phyloP scores from a whole-genome alignment of 2,113 vertebrate genomes.

The Hystrix brachyura region DNA sequence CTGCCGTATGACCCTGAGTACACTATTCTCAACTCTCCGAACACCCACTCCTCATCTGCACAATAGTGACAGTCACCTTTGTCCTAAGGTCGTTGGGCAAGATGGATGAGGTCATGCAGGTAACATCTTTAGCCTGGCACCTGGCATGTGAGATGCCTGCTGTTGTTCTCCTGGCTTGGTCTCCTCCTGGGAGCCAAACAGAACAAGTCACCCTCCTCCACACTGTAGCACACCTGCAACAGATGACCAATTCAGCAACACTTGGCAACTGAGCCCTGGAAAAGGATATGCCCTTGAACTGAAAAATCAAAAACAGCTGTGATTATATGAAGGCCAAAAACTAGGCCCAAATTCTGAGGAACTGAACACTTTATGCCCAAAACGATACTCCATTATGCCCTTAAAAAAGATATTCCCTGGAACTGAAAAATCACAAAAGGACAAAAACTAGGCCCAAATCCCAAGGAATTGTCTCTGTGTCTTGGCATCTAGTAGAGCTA shows the following conservation, averaged over 20 bases:
- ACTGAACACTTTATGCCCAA: not conserved
- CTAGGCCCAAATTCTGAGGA: not conserved
- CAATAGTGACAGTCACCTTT: not conserved
- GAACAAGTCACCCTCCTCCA: not conserved
- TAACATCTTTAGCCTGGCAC: not conserved
- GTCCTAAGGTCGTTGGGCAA: not conserved
- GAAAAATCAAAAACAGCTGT: not conserved
- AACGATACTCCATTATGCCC: not conserved
- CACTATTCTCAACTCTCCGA: conserved; percentile 30
- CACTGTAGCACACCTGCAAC: not conserved
- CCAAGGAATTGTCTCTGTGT: not conserved
- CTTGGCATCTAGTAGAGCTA: not conserved
- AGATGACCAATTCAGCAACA: not conserved
- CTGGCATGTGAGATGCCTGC: not conserved
- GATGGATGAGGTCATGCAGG: not conserved
- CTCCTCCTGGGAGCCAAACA: conserved; percentile 20
- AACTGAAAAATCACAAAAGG: conserved; percentile 10
- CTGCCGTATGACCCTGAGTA: not conserved
- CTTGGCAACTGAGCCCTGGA: not conserved
- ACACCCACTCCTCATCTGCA: conserved; percentile 15
- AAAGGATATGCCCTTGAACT: not conserved
- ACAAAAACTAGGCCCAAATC: conserved; percentile 24
- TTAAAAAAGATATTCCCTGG: not conserved
- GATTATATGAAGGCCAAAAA: conserved; percentile 8
- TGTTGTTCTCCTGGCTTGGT: conserved; percentile 13